These are phyloP conservation scores for Oxycera nigricornis DNA, from an alignment of 2,888 invertebrate genomes.

Conservation along the genomic window DNA sequence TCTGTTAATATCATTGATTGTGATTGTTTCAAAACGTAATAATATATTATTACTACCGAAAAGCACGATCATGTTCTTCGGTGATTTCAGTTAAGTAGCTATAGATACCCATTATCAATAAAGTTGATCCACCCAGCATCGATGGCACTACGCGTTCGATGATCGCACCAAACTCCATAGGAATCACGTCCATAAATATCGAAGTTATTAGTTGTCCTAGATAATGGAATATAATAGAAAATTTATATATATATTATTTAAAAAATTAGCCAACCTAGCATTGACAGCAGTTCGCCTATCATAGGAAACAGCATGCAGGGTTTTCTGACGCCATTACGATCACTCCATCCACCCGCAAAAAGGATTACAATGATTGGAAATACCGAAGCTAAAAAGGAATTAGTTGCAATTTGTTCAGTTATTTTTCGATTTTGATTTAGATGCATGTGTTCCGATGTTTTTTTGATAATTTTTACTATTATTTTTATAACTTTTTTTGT, in stretches of 20 bases:
- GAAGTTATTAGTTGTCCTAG: conserved; percentile 59
- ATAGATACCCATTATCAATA: conserved; percentile 60
- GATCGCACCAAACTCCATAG: conserved; percentile 60
- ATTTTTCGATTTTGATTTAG: too few relatives aligned
- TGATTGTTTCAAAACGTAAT: neutral
- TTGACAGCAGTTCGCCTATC: conserved; percentile 57
- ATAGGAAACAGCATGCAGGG: conserved; percentile 60
- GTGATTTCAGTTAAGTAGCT: conserved; percentile 61
- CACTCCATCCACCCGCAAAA: conserved; percentile 62
- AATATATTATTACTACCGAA: conserved; percentile 50
- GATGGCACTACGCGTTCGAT: conserved; percentile 59
- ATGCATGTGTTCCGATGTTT: too few relatives aligned
- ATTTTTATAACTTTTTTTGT: too few relatives aligned
- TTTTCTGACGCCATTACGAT: conserved; percentile 59
- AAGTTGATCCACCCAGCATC: conserved; percentile 58
- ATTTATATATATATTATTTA: neutral
- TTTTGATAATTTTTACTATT: too few relatives aligned
- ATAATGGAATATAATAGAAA: neutral
- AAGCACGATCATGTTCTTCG: conserved; percentile 59
- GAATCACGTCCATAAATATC: conserved; percentile 58
- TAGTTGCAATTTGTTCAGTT: too few relatives aligned
- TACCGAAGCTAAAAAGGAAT: conserved; percentile 55
- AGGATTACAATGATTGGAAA: conserved; percentile 60
- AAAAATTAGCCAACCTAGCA: conserved; percentile 52
- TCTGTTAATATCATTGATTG: conserved; percentile 44